Percentiles rank a stretch among this genome's conserved stretches.
These are phyloP conservation scores for Leptopilina myrica DNA, from an alignment of 2,888 invertebrate genomes.

Conservation along the genomic window DNA sequence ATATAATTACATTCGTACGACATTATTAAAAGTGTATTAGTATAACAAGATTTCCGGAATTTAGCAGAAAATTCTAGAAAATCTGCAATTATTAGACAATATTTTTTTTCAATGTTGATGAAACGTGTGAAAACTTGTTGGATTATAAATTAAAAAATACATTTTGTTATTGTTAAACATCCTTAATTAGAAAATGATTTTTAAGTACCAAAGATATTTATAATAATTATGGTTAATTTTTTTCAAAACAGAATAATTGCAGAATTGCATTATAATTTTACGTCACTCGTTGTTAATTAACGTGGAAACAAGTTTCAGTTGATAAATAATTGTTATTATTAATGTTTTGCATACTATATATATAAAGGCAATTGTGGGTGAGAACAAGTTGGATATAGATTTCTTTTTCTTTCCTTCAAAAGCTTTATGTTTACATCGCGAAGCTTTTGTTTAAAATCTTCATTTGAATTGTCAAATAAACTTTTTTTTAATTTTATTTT, in stretches of 20 bases:
- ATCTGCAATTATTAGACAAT: too few relatives aligned
- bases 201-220: not conserved
- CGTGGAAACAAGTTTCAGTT: constrained; percentile 14
- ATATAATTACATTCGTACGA: too few relatives aligned
- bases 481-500: too few relatives aligned
- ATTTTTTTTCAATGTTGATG: too few relatives aligned
- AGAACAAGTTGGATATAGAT: constrained; percentile 1
- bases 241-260: not conserved
- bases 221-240: not conserved
- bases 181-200: not conserved
- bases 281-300: constrained; percentile 22
- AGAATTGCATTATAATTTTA: not conserved
- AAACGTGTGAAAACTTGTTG: too few relatives aligned
- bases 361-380: constrained; percentile 2
- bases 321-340: constrained; percentile 26
- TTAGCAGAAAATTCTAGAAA: too few relatives aligned
- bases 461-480: too few relatives aligned
- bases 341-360: not conserved
- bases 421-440: not conserved
- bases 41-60: too few relatives aligned
- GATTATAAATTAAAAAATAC: too few relatives aligned
- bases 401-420: constrained; percentile 4
- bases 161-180: too few relatives aligned
- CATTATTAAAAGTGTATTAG: too few relatives aligned
- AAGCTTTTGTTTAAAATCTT: not conserved